A percentile compares a stretch with the other conserved stretches of the same genome.
Conservation (phyloP, 2,888 invertebrate species). For the Chydorus sphaericus region DNA sequence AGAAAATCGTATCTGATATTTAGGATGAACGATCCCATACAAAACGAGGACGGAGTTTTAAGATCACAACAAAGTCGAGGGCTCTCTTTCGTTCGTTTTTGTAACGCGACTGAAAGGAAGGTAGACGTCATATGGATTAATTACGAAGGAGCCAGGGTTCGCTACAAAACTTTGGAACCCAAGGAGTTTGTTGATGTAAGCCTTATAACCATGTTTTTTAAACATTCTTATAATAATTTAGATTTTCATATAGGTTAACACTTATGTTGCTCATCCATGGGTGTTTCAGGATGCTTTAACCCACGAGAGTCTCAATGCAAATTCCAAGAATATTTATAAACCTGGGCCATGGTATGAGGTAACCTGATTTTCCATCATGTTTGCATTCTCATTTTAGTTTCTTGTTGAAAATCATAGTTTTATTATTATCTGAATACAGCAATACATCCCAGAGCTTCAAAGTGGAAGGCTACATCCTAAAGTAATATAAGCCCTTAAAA, state of each 20-base stretch:
- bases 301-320: conserved; percentile 46
- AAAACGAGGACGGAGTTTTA: too few species aligned
- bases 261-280: conserved; percentile 72
- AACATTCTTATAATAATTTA: conserved; percentile 39
- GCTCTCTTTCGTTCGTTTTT: conserved; percentile 41
- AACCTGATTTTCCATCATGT: background rate
- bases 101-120: conserved; percentile 40
- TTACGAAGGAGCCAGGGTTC: conserved; percentile 45
- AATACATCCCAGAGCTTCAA: conserved; percentile 1
- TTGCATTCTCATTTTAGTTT: too few species aligned
- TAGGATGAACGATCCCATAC: too few species aligned
- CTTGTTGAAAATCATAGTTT: too few species aligned
- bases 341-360: conserved; percentile 15
- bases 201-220: conserved; percentile 14
- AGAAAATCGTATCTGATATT: too few species aligned
- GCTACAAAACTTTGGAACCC: conserved; percentile 33
- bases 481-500: too few species aligned
- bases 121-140: conserved; percentile 63
- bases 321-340: conserved; percentile 25
- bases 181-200: background rate
- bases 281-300: conserved; percentile 56
- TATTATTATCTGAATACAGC: background rate
- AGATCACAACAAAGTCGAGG: conserved; percentile 5
- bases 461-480: background rate
- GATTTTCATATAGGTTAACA: conserved; percentile 61